Evolutionary conservation across 2,113 vertebrate genomes (phyloP).

Genomic region (Myotis yumanensis): DNA sequence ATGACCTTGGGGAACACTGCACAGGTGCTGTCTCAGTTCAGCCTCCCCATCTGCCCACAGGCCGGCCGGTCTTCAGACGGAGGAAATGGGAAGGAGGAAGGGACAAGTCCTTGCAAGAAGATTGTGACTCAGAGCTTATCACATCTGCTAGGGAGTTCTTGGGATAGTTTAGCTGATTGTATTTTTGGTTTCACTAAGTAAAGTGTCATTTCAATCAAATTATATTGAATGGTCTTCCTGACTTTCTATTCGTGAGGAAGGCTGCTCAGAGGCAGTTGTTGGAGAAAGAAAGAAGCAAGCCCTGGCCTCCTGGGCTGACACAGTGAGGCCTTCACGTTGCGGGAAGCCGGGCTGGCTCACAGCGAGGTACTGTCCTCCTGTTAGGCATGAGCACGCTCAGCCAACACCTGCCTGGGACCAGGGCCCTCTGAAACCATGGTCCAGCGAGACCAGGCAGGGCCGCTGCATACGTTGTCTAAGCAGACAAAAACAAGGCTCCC

Average conservation of each 20-base stretch:
- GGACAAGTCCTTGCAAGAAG: background rate
- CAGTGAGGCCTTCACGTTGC: background rate
- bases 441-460: background rate
- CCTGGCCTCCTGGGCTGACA: background rate
- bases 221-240: background rate
- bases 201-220: constrained; percentile 29
- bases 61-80: background rate
- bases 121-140: background rate
- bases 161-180: background rate
- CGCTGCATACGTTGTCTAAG: background rate
- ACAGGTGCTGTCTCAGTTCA: background rate
- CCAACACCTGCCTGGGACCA: background rate
- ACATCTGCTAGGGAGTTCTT: background rate
- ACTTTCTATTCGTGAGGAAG: background rate
- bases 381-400: background rate
- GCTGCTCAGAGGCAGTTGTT: background rate
- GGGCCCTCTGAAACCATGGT: background rate
- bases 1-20: background rate
- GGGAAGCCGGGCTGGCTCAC: background rate
- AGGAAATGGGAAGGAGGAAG: background rate
- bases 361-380: background rate
- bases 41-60: background rate
- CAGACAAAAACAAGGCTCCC: background rate
- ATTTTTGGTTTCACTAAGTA: constrained; percentile 5
- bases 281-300: background rate